Base-by-base conservation (phyloP, 2,113 vertebrate genomes). In the Ranitomeya variabilis region DNA sequence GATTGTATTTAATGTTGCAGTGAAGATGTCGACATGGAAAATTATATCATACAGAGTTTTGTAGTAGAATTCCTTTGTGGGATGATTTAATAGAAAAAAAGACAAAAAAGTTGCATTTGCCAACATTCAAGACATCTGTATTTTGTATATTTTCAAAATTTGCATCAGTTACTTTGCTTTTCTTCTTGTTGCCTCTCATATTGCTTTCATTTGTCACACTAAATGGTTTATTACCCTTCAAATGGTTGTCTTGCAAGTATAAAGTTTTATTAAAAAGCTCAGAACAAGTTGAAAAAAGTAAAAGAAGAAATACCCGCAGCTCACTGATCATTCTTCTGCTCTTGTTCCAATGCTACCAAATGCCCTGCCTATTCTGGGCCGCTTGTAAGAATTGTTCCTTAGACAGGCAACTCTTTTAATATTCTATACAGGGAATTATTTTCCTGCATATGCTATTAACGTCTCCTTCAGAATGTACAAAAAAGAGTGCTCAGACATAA, bases 1-100 rank as follows among this genome's bases (percentile, higher is more conserved):
- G 52, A 55, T 71, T 71, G 52, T 85, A 74, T 71, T 85, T 85
- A 26, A 85, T 71, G n/a, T 55, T 73, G 55, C 9, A 71, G 55
- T 55, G n/a, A 59, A 31, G 26, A 57, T 59, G 51, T 59, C 21
- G 23, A 66, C 37, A 52, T 69, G 45, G 21, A 83, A 54, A 67
- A 23, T 67, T 51, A 67, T 67, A 83, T 51, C 19, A 67, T 83
- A 69, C 23, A 66, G 31, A 23, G 8, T 66, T 83, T 51, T 83
- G 10, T 51, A 67, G 9, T 60, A 81, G 26, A 9, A 62, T 19
- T 18, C 15, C 15, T n/a, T 45, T 67, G 37, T 10, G 10, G 26
- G 13, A 23, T 6, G 21, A 83, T 79, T 79, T 4, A 57, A 10
- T 7, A 6, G 54, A 45, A n/a, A 55, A 7, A 57, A 81, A 19